phyloP scores from a whole-genome alignment of 2,888 invertebrate species.

The Oxycera nigricornis region DNA sequence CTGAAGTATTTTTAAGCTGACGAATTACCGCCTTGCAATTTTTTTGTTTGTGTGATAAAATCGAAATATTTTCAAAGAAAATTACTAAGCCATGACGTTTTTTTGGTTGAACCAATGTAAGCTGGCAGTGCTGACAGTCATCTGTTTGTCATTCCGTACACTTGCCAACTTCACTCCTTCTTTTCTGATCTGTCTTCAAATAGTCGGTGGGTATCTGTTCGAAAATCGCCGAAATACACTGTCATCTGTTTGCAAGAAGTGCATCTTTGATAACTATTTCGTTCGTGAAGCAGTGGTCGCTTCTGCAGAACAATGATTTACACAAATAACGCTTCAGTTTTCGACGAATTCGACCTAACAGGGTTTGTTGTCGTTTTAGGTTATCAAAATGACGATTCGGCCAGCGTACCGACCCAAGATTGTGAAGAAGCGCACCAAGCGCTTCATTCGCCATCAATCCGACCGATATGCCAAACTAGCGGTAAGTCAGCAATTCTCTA shows the following conservation, averaged over 20 bases:
- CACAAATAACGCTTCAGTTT: background rate
- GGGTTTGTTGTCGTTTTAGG: conserved; percentile 32
- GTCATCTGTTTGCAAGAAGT: conserved; percentile 13
- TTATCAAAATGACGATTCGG: conserved; percentile 80
- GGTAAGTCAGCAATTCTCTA: too few species aligned
- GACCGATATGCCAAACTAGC: conserved; percentile 96
- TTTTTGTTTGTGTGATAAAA: too few species aligned
- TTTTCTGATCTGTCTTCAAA: conserved; percentile 23
- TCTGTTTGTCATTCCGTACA: background rate
- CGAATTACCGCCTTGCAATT: too few species aligned
- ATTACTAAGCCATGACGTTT: too few species aligned
- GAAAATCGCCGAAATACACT: conserved; percentile 17
- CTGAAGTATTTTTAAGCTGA: too few species aligned
- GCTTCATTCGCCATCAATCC: conserved; percentile 98
- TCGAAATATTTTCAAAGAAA: too few species aligned
- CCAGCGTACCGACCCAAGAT: conserved; percentile 89
- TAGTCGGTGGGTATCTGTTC: conserved; percentile 25
- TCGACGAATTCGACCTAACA: background rate
- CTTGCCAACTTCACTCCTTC: conserved; percentile 12
- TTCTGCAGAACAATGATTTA: background rate
- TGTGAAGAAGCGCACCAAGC: conserved; percentile 97
- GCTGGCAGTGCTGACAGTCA: background rate
- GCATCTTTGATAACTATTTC: background rate
- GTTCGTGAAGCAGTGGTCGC: background rate
- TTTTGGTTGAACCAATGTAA: too few species aligned